Percentiles rank a stretch among this genome's conserved stretches.
These are phyloP conservation scores for Picathartes gymnocephalus DNA, from an alignment of 2,113 vertebrate genomes.

Conservation along the genomic window DNA sequence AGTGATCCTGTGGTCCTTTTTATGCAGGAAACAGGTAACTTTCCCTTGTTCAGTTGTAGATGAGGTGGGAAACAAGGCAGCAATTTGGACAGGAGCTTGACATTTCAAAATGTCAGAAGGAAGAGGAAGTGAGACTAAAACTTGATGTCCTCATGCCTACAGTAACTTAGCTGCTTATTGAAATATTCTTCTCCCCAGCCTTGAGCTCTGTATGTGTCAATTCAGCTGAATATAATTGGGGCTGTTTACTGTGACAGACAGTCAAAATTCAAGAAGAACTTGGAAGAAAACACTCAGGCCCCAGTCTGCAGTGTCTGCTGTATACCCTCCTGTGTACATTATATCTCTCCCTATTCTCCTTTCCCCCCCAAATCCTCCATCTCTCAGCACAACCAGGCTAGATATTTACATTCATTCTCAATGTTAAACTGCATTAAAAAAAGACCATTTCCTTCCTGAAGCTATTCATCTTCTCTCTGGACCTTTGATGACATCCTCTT, in stretches of 20 bases:
- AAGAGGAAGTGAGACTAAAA: slow-evolving; percentile 17
- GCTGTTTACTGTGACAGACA: slow-evolving; percentile 30
- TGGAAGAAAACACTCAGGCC: not conserved
- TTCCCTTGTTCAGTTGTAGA: not conserved
- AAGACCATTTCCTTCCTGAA: not conserved
- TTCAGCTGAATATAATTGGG: slow-evolving; percentile 46
- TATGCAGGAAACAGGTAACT: not conserved
- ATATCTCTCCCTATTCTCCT: not conserved
- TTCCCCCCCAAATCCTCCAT: not conserved
- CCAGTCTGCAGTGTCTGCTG: not conserved
- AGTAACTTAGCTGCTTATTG: slow-evolving; percentile 23
- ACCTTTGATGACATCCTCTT: not conserved
- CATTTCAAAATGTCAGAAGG: slow-evolving; percentile 42
- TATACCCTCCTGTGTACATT: not conserved
- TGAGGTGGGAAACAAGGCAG: not conserved
- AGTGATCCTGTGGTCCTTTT: not conserved
- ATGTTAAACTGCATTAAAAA: not conserved
- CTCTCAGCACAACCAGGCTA: not conserved
- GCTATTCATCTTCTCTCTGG: not conserved
- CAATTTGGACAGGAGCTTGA: not conserved
- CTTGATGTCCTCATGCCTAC: not conserved
- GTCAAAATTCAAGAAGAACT: not conserved
- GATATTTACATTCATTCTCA: not conserved
- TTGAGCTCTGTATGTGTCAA: slow-evolving; percentile 9
- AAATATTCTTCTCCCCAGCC: not conserved